Evolutionary conservation across 2,113 vertebrate species (phyloP).

Genomic region (Lasiurus cinereus): DNA sequence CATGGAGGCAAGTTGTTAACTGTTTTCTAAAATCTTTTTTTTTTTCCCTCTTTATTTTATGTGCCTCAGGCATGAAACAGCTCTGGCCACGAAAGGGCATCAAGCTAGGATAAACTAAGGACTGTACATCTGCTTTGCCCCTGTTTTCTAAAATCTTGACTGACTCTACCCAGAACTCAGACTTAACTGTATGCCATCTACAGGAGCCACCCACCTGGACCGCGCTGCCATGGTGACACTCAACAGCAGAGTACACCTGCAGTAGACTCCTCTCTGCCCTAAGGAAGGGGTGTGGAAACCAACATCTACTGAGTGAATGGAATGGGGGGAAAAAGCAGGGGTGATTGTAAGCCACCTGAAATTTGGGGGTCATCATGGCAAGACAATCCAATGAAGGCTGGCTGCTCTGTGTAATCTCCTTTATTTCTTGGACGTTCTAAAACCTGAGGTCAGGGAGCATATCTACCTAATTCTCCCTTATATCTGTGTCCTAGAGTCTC

Average conservation of each 20-base stretch:
- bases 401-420: background rate
- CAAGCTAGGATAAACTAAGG: too few relatives aligned
- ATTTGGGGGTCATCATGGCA: background rate
- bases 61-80: too few relatives aligned
- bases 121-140: too few relatives aligned
- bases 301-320: background rate
- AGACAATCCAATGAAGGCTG: background rate
- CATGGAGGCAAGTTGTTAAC: background rate
- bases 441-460: background rate
- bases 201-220: background rate
- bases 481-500: background rate
- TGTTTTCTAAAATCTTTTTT: background rate
- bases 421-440: background rate
- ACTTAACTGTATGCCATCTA: background rate
- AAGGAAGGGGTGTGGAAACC: background rate
- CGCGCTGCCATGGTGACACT: background rate
- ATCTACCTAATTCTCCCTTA: background rate
- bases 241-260: background rate
- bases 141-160: background rate
- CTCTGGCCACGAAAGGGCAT: too few relatives aligned
- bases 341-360: background rate
- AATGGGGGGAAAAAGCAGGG: background rate
- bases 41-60: too few relatives aligned
- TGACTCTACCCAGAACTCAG: background rate
- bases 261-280: background rate